These are phyloP conservation scores for Lycaon pictus DNA, from an alignment of 2,113 vertebrate species.

Conservation along the genomic window DNA sequence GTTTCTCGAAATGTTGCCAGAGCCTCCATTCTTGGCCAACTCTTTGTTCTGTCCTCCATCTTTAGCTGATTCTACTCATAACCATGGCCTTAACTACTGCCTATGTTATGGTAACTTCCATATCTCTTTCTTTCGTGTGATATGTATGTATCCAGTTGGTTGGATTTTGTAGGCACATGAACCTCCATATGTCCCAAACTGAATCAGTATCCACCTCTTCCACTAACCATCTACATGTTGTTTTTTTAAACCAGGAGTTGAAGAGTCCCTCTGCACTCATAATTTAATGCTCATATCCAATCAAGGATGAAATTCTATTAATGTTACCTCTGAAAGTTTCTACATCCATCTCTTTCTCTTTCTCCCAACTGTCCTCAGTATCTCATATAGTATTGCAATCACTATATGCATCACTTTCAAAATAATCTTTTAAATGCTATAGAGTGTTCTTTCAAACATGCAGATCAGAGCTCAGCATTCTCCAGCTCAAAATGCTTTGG, in stretches of 20 bases:
- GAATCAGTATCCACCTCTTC: background rate
- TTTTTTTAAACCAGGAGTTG: background rate
- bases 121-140: background rate
- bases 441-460: background rate
- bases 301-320: background rate
- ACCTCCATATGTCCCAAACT: background rate
- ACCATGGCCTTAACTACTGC: background rate
- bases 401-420: background rate
- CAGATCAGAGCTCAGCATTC: background rate
- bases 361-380: background rate
- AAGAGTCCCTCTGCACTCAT: background rate
- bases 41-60: background rate
- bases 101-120: background rate
- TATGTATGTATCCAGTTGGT: background rate
- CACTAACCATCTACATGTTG: background rate
- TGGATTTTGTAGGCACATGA: background rate
- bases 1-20: background rate
- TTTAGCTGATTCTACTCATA: background rate
- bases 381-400: background rate
- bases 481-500: background rate
- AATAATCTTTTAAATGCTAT: background rate
- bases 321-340: background rate
- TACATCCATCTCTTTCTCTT: background rate
- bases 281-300: background rate
- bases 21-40: background rate